Conservation (phyloP, 2,797 vertebrate genomes). For the Cossypha polioptera region DNA sequence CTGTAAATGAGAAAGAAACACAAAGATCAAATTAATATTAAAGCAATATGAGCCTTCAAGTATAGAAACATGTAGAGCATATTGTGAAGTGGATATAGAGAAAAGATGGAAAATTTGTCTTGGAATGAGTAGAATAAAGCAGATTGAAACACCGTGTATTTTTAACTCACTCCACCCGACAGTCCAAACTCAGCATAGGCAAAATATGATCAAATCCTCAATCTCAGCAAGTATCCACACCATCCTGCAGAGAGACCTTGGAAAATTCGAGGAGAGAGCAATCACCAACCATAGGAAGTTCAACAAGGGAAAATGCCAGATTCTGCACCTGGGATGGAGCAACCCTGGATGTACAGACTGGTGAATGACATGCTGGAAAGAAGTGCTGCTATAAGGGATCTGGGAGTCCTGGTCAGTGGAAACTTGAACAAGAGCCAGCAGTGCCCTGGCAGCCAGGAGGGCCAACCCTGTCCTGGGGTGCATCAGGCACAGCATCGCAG, state of each 20-base stretch:
- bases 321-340: neutral
- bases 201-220: neutral
- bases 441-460: accelerated
- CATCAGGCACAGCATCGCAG: accelerated
- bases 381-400: neutral
- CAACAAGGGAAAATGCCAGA: neutral
- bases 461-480: accelerated
- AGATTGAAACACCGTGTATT: neutral
- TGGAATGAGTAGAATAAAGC: neutral
- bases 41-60: neutral
- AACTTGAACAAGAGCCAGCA: neutral
- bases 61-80: neutral
- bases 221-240: neutral
- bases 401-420: neutral
- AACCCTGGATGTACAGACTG: neutral
- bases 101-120: neutral
- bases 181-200: neutral
- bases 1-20: neutral
- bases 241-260: neutral
- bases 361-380: neutral
- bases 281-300: neutral
- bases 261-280: neutral
- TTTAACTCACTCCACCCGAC: neutral
- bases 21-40: neutral
- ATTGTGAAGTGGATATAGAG: neutral